A percentile compares a stretch with the other conserved stretches of the same genome.
These are phyloP conservation scores for Malthinus flaveolus DNA, from an alignment of 2,888 invertebrate genomes.

Conservation along the genomic window DNA sequence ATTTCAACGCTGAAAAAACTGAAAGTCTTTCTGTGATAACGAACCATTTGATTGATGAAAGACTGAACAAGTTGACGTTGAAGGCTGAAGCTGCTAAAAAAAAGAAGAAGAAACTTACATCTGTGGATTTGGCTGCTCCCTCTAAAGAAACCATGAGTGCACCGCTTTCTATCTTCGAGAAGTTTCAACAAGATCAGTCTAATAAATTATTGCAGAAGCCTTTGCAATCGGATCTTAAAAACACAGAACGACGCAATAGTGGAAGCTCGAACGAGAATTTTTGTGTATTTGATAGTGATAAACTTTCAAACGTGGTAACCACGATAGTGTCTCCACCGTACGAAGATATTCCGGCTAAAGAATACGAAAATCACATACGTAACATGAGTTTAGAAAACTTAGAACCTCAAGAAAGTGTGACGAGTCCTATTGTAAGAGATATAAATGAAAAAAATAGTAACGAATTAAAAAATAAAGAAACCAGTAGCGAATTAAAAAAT, in stretches of 20 bases:
- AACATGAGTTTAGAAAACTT: neutral
- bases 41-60: no score
- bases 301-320: neutral
- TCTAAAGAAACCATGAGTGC: constrained; percentile 11
- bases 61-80: no score
- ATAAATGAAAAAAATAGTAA: no score
- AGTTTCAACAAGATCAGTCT: constrained; percentile 16
- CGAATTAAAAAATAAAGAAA: no score
- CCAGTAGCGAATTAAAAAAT: no score
- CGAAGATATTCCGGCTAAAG: constrained; percentile 13
- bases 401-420: no score
- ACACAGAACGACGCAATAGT: neutral
- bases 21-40: no score
- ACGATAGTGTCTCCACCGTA: constrained; percentile 10
- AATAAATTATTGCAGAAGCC: constrained; percentile 12
- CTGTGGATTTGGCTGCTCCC: no score
- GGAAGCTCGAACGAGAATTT: constrained; percentile 14
- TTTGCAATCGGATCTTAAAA: neutral
- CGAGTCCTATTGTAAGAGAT: no score
- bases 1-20: no score
- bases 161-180: constrained; percentile 7
- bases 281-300: neutral
- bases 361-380: constrained; percentile 11
- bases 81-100: no score
- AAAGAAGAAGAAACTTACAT: no score